Conservation (phyloP, 2,113 vertebrate species). For the Scomber colias region DNA sequence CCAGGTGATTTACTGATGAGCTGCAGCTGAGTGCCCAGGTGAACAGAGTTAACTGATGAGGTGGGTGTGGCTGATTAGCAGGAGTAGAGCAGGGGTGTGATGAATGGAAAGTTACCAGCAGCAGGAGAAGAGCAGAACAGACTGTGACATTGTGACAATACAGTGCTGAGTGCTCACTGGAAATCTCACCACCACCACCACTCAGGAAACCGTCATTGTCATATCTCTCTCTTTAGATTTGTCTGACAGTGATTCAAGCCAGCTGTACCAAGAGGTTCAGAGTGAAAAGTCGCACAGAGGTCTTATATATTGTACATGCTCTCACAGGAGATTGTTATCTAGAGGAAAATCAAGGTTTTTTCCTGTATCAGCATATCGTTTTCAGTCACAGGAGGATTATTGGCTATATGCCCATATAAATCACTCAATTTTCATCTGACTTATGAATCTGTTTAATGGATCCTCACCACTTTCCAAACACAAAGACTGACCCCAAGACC, state of each 20-base stretch:
- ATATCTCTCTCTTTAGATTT: neutral
- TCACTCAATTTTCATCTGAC: slow-evolving; percentile 42
- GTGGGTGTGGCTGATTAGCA: too few species aligned
- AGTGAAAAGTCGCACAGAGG: slow-evolving; percentile 5
- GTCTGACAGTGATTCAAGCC: slow-evolving; percentile 10
- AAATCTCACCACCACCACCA: neutral
- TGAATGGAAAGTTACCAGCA: slow-evolving; percentile 8
- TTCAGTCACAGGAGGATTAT: slow-evolving; percentile 9
- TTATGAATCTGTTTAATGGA: slow-evolving; percentile 42
- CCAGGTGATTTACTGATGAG: too few species aligned
- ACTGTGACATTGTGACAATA: too few species aligned
- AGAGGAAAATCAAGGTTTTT: slow-evolving; percentile 21
- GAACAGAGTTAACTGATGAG: too few species aligned
- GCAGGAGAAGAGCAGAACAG: too few species aligned
- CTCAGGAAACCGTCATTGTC: neutral
- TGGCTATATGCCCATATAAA: slow-evolving; percentile 32
- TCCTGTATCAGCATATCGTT: neutral
- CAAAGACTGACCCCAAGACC: slow-evolving; percentile 65
- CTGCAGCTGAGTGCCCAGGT: too few species aligned
- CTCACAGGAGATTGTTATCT: neutral
- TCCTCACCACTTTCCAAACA: slow-evolving; percentile 40
- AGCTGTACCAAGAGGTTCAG: neutral
- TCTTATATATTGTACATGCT: neutral
- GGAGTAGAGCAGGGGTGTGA: too few species aligned
- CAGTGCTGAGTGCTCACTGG: neutral